Base-by-base conservation (phyloP, 2,888 invertebrate genomes). In the Dryobota labecula region DNA sequence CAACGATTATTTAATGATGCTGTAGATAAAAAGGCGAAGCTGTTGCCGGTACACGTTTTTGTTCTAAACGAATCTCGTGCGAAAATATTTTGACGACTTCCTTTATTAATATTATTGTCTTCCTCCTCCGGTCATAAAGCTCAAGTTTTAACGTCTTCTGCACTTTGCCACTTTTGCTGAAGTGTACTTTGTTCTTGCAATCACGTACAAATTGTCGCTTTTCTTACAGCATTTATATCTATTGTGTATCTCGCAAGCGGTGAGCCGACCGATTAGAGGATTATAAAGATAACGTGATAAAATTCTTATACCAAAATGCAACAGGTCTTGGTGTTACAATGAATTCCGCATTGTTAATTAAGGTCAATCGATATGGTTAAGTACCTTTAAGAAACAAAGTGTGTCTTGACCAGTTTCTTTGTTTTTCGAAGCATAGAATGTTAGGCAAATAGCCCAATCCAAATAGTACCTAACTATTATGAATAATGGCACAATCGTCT, bases 1-100 rank as follows among this genome's bases (percentile, higher is more conserved):
- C 87, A 90, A 90, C 30, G 65, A 80, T 85, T 83, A 83, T 85
- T 86, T 85, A 84, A 86, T 80, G 66, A 78, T 30, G 64, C 57
- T 62, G 60, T 38, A 73, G 33, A 80, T 45, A 80, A 76, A 72
- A 72, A 83, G 57, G 56, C 61, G 54, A 74, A 72, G 73, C 60
- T 64, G 67, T 47, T 82, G 76, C 51, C 53, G 33, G 63, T 65
- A 51, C 56, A 70, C 27, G 73, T 66, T 74, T 73, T 74, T 83
- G 62, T 71, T 83, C 49, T 51, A 74, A 54, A 57, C 15, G 38
- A 71, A 62, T 58, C 41, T 62, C 70, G 65, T 71, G 83, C 43
- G 74, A 75, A 73, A 76, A 75, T 70, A 74, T 73, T 69, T 73
- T 83, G 53, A 61, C 53, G 33, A 69, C 80, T 83, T 83, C 71